phyloP scores from a whole-genome alignment of 2,113 vertebrate genomes.

The Vulpes lagopus region DNA sequence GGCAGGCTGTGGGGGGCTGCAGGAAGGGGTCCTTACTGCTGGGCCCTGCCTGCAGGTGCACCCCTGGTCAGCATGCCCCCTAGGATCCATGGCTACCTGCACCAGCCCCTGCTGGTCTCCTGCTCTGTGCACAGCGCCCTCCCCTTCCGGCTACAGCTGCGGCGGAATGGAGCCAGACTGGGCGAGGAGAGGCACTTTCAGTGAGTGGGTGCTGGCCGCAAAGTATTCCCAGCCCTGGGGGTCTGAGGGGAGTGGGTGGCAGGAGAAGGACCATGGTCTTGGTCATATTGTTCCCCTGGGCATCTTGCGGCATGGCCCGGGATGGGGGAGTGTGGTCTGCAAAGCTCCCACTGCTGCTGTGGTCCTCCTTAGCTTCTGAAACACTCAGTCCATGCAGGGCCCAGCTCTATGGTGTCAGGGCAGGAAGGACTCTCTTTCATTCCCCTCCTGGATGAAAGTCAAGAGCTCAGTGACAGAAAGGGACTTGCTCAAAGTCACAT shows the following conservation, averaged over 20 bases:
- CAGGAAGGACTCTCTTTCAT: background rate
- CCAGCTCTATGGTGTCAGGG: accelerated
- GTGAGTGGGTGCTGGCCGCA: constrained; percentile 84
- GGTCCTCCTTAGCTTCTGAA: background rate
- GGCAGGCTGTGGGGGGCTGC: background rate
- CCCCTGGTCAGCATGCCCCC: constrained; percentile 93
- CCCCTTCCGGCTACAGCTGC: constrained; percentile 92
- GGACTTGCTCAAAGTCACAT: background rate
- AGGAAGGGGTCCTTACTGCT: background rate
- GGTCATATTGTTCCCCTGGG: accelerated
- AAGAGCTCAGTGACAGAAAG: background rate
- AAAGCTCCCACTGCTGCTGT: accelerated
- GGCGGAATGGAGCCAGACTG: constrained; percentile 86
- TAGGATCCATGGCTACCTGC: constrained; percentile 89
- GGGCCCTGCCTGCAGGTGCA: constrained; percentile 84
- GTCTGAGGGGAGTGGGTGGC: background rate
- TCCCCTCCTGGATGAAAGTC: background rate
- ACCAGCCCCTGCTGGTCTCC: constrained; percentile 89
- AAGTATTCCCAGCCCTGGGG: background rate
- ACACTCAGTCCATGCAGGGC: background rate
- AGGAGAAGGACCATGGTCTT: background rate
- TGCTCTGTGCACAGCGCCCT: constrained; percentile 92
- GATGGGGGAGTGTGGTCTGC: background rate
- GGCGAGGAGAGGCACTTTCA: constrained; percentile 89
- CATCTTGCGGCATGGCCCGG: accelerated